Evolutionary conservation across 2,797 vertebrate species (phyloP), one percentile per base, ranked within the genome.

Genomic region (Cirrhinus molitorella): DNA sequence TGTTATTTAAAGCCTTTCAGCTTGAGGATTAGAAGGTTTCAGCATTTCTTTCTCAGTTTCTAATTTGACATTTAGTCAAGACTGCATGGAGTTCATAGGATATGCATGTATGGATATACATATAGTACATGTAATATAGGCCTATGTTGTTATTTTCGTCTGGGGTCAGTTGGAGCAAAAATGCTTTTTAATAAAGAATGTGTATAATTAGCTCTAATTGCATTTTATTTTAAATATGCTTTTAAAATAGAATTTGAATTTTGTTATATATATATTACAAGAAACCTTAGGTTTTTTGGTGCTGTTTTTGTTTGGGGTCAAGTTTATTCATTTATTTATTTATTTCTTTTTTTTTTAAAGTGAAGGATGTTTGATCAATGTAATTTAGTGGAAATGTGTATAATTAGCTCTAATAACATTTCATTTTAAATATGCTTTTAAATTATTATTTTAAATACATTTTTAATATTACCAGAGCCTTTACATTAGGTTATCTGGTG

Each of bases 1-100:
- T 79, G 68, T 59, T 57, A 75, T 77, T 82, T 82, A 45, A 23
- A 79, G 68, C 59, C 74, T 74, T 80, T 72, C 66, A 63, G 81
- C 51, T 83, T 40, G 53, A 43, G 74, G 76, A 79, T 86, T 74
- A 83, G 45, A 74, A 19, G 31, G 49, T n/a, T 68, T 74, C 61
- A 57, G 17, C 31, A 23, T 37, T 43, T 37, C 45, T 83, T 72
- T 73, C 68, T 73, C 40, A 63, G 45, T 78, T 81, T 77, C 73
- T 71, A 68, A 85, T 75, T 19, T 75, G 34, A 79, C 43, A 72
- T 72, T 73, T 63, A 55, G 31, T 45, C 16, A 11, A 76, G 71
- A 63, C 31, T 37, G 16, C 37, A 8, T 47, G 34, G 13, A 63
- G 10, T 66, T 2, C 37, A 16, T 53, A 6, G 19, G n/a, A 61